Evolutionary conservation across 2,888 invertebrate genomes (phyloP).

Genomic region (Alcis repandata): DNA sequence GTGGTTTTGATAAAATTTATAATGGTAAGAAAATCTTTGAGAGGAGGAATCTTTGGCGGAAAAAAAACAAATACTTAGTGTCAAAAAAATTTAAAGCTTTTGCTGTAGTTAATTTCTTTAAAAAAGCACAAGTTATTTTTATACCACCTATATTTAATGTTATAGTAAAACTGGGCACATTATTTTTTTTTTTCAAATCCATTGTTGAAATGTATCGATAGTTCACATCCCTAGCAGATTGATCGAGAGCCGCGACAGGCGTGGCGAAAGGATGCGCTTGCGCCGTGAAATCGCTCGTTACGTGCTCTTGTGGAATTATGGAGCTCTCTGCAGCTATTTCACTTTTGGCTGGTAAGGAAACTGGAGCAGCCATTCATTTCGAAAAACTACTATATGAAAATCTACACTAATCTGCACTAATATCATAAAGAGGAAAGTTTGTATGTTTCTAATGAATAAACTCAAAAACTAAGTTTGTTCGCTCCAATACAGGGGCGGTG

Average conservation of each 20-base stretch:
- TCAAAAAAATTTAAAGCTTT: too few species aligned
- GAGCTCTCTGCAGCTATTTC: slow-evolving; percentile 44
- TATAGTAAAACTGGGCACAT: neutral
- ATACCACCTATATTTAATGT: neutral
- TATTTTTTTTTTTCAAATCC: slow-evolving; percentile 3
- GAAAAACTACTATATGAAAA: neutral
- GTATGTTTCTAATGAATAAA: too few species aligned
- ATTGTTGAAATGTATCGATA: slow-evolving; percentile 23
- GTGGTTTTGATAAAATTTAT: too few species aligned
- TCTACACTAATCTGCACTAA: neutral
- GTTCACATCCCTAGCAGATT: slow-evolving; percentile 50
- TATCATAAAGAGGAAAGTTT: too few species aligned
- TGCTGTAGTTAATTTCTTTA: too few species aligned
- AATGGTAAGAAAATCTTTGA: too few species aligned
- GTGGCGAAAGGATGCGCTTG: slow-evolving; percentile 83
- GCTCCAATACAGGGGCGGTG: too few species aligned
- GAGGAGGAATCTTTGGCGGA: too few species aligned
- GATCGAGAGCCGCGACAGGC: slow-evolving; percentile 76
- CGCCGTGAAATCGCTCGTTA: slow-evolving; percentile 81
- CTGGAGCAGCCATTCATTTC: slow-evolving; percentile 25
- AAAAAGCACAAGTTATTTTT: neutral
- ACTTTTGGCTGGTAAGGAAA: slow-evolving; percentile 48
- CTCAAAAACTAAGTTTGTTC: too few species aligned
- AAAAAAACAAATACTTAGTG: too few species aligned
- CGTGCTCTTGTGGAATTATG: slow-evolving; percentile 60